Conservation (phyloP, 2,113 vertebrate species). For the Tinamus guttatus region DNA sequence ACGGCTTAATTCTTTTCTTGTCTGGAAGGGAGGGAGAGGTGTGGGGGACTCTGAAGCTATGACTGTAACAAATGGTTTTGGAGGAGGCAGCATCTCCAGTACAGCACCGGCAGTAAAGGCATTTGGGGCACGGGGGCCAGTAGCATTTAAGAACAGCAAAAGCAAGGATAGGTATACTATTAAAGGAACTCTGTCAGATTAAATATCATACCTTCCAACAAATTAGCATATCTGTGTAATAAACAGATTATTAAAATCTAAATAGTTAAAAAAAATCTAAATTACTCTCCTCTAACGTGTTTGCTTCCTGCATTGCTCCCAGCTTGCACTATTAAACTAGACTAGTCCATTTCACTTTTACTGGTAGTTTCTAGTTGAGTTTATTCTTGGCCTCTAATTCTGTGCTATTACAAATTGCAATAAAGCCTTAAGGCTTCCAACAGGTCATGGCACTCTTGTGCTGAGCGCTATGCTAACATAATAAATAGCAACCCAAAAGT, state of each 20-base stretch:
- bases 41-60: background rate
- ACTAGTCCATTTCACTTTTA: background rate
- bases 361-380: constrained; percentile 12
- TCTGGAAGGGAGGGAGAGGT: background rate
- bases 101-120: background rate
- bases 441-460: background rate
- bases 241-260: constrained; percentile 26
- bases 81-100: background rate
- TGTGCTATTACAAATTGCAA: constrained; percentile 8
- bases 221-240: background rate
- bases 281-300: constrained; percentile 24
- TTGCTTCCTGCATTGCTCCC: constrained; percentile 33
- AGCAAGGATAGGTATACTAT: background rate
- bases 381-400: constrained; percentile 46
- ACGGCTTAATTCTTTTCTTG: background rate
- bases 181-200: constrained; percentile 7
- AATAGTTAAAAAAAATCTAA: constrained; percentile 35
- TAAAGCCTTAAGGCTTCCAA: background rate
- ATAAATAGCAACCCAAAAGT: background rate
- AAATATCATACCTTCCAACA: background rate
- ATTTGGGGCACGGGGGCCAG: background rate
- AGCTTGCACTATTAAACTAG: constrained; percentile 15
- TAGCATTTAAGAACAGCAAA: background rate
- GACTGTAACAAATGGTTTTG: background rate
- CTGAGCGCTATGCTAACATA: background rate